Conservation (phyloP, 2,113 vertebrate genomes). For the Oostethus manadensis region DNA sequence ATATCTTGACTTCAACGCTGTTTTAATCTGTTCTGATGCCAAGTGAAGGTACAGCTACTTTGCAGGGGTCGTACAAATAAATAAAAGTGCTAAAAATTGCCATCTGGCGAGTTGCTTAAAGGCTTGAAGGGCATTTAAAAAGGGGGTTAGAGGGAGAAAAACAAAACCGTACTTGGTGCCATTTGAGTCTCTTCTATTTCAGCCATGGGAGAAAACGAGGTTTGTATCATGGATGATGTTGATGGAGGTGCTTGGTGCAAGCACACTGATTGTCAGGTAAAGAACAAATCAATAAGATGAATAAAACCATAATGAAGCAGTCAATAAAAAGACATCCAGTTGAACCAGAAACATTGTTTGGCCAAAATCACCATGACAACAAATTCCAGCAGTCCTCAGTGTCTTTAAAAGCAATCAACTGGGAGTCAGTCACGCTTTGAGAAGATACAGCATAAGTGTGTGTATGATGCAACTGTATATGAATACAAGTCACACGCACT, state of each 20-base stretch:
- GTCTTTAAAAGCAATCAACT: conserved; percentile 32
- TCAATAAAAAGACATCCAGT: neutral
- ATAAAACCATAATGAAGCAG: neutral
- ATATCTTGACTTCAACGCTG: neutral
- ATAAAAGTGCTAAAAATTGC: conserved; percentile 69
- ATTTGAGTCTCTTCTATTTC: conserved; percentile 21
- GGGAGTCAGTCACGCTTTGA: conserved; percentile 49
- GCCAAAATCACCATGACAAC: conserved; percentile 28
- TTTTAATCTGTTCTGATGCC: conserved; percentile 28
- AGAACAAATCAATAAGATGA: neutral
- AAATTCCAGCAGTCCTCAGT: conserved; percentile 18
- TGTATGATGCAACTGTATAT: conserved; percentile 23
- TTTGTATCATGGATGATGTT: neutral
- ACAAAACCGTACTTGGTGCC: conserved; percentile 27
- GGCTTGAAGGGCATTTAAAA: conserved; percentile 35
- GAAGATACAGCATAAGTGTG: conserved; percentile 28
- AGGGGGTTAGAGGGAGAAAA: conserved; percentile 29
- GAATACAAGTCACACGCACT: conserved; percentile 47
- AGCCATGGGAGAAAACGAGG: neutral
- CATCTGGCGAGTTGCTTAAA: conserved; percentile 48
- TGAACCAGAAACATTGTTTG: neutral
- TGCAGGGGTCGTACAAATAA: conserved; percentile 48
- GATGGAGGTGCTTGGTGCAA: conserved; percentile 1
- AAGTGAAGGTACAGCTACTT: conserved; percentile 46
- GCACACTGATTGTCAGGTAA: conserved; percentile 2